These are phyloP conservation scores for Atrina japonica DNA, from an alignment of 2,888 invertebrate genomes.

Conservation along the genomic window DNA sequence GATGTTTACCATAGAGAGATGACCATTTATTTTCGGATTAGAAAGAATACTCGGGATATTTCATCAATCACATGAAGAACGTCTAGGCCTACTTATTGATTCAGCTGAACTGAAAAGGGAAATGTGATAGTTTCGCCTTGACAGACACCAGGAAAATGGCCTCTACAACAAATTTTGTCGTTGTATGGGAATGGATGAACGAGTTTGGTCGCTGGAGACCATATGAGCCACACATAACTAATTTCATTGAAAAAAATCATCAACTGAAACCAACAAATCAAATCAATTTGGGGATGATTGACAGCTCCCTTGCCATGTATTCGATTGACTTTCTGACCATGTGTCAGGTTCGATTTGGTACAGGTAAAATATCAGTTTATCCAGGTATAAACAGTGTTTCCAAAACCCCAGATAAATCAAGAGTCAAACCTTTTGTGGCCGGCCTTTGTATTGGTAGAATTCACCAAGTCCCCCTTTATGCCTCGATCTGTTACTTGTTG, in stretches of 20 bases:
- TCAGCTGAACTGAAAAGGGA: constrained; percentile 39
- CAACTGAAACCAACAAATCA: constrained; percentile 34
- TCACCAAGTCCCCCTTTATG: no score
- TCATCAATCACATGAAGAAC: no score
- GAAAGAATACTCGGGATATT: no score
- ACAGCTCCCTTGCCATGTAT: constrained; percentile 62
- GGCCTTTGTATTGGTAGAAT: no score
- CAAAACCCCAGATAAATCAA: no score
- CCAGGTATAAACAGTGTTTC: no score
- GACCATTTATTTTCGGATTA: no score
- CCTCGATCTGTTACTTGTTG: no score
- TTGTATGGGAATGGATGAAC: constrained; percentile 76
- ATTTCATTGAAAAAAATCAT: constrained; percentile 66
- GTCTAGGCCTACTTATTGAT: no score
- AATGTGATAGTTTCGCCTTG: constrained; percentile 54
- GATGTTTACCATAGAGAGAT: no score
- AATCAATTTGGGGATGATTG: constrained; percentile 62
- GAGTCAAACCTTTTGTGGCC: no score
- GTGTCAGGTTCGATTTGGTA: constrained; percentile 68
- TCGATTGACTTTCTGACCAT: constrained; percentile 63
- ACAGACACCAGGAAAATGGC: constrained; percentile 57
- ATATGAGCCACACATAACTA: constrained; percentile 67
- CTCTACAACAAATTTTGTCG: constrained; percentile 55
- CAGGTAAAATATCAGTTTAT: constrained; percentile 55
- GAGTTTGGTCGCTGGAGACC: constrained; percentile 71